phyloP scores from a whole-genome alignment of 2,797 vertebrate genomes.

The Phataginus tetradactyla region DNA sequence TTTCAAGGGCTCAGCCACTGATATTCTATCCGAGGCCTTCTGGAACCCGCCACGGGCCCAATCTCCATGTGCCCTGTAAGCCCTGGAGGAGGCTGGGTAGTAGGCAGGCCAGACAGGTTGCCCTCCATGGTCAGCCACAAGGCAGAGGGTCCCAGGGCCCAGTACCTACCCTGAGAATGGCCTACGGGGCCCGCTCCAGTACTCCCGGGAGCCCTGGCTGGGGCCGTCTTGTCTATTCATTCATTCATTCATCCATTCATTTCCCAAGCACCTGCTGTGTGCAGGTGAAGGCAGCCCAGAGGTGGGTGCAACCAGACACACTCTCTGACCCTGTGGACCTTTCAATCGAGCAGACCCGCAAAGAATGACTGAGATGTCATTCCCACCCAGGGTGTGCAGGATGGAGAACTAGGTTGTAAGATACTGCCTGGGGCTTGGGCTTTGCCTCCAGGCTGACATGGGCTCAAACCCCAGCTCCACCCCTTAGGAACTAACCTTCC shows the following conservation, averaged over 20 bases:
- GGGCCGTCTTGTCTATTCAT: accelerated
- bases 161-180: not conserved
- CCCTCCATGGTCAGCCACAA: not conserved
- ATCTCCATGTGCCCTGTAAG: not conserved
- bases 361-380: not conserved
- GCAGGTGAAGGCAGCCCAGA: not conserved
- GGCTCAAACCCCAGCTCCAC: not conserved
- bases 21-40: constrained; percentile 67
- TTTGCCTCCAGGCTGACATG: not conserved
- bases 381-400: accelerated
- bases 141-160: not conserved
- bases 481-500: not conserved
- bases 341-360: not conserved
- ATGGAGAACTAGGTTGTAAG: not conserved
- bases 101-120: not conserved
- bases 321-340: not conserved
- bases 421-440: not conserved
- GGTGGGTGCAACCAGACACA: not conserved
- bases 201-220: not conserved
- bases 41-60: constrained; percentile 36
- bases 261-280: accelerated
- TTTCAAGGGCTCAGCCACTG: constrained; percentile 77
- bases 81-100: not conserved
- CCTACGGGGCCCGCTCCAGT: not conserved
- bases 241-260: not conserved